Evolutionary conservation across 53 echinoderm and acorn worm genomes (phyloP), one percentile per base, ranked within the genome.

Genomic region (Crossaster papposus): DNA sequence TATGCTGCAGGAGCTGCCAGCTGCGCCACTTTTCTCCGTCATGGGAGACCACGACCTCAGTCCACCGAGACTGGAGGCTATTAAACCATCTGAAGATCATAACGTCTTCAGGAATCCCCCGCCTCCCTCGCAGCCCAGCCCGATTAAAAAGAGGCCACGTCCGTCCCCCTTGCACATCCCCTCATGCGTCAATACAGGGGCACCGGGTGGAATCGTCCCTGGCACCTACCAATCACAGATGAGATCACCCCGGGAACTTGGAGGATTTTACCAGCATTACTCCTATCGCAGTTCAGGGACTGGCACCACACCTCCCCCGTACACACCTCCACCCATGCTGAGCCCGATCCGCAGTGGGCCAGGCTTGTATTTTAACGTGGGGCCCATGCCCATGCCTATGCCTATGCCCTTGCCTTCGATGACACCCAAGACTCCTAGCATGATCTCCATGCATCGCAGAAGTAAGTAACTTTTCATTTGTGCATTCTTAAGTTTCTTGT

Each of bases 311-410:
- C 99, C 99, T 74, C 99, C 99, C 2, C 99, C 99, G 17, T 99
- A 99, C 86, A 99, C 99, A 31, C 99, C 99, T 51, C 99, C 99
- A 33, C 99, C 99, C 28, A 99, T 99, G 99, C 79, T 99, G 80
- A 99, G 99, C 83, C 99, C 99, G 2, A 99, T 99, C 72, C 88
- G 99, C 74, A 99, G 96, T 91, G 99, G 99, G 29, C 93, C 99
- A 36, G 99, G 99, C 36, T 81, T 99, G 91, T 99, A 99, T 78
- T 99, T 99, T 94, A 99, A 93, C 52, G 91, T 91, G 32, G 93
- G 92, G 32, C 91, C 94, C 23, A 84, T 81, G 70, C 83, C 87
- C 78, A 50, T 93, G 64, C n/a, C n/a, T n/a, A n/a, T n/a, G 32
- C 91, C 94, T 23, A 84, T 81, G 70, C 83, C 87, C 78, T 50